Percentiles rank a stretch among this genome's conserved stretches.
These are phyloP conservation scores for Uromys caudimaculatus DNA, from an alignment of 2,797 vertebrate species.

Conservation along the genomic window DNA sequence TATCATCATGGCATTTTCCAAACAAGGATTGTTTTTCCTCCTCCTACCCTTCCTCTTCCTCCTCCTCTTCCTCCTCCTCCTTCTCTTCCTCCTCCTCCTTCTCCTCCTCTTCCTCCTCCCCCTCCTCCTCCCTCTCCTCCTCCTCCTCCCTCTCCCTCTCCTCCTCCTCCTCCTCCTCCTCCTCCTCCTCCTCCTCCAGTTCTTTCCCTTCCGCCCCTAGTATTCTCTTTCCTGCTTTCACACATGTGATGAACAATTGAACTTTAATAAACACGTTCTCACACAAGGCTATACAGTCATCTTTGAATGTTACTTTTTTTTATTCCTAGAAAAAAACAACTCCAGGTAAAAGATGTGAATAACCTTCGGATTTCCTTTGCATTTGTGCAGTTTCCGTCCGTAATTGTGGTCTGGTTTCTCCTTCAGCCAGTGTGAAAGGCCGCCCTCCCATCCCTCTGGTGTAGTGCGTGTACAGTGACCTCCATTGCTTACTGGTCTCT, in stretches of 20 bases:
- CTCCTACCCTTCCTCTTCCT: neutral
- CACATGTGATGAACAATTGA: neutral
- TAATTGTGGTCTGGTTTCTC: neutral
- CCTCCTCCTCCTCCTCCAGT: neutral
- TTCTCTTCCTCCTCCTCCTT: too few relatives aligned
- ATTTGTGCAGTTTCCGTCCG: neutral
- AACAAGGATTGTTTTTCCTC: too few relatives aligned
- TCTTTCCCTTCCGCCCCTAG: neutral
- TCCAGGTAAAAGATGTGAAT: neutral
- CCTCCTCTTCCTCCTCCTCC: neutral
- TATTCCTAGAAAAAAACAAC: neutral
- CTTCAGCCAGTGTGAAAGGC: neutral
- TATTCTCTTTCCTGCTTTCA: neutral
- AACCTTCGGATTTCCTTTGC: neutral
- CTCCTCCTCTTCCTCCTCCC: neutral
- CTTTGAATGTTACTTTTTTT: slow-evolving; percentile 15
- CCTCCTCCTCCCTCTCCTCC: neutral
- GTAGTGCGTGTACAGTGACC: neutral
- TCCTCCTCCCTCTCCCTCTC: neutral
- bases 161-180: too few relatives aligned
- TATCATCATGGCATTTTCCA: neutral
- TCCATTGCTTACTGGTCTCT: neutral
- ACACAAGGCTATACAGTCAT: neutral
- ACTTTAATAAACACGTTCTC: neutral
- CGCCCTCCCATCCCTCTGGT: neutral